phyloP scores from a whole-genome alignment of 2,888 invertebrate genomes.

The Incurvaria masculella region DNA sequence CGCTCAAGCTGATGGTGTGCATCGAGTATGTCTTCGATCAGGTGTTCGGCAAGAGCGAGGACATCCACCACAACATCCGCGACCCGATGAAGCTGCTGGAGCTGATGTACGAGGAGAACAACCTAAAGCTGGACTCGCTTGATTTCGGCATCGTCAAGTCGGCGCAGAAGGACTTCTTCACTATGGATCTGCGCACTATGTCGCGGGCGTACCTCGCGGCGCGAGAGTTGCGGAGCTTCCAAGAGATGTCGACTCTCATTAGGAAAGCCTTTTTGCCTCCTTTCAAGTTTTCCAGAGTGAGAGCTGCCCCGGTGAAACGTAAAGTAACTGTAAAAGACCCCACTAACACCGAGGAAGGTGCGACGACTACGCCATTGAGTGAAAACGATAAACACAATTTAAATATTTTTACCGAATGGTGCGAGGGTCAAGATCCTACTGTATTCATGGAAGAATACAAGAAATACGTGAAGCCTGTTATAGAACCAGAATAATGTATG shows the following conservation, averaged over 20 bases:
- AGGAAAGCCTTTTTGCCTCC: constrained; percentile 45
- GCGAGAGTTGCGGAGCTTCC: constrained; percentile 38
- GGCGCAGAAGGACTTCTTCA: constrained; percentile 40
- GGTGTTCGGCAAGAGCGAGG: constrained; percentile 46
- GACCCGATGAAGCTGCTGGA: constrained; percentile 50
- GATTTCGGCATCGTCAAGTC: constrained; percentile 44
- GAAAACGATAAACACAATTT: constrained; percentile 36
- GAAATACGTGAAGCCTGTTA: constrained; percentile 32
- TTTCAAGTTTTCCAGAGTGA: constrained; percentile 29
- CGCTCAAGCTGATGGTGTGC: constrained; percentile 43
- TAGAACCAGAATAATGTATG: too few relatives aligned
- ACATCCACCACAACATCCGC: constrained; percentile 39
- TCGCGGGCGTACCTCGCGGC: constrained; percentile 39
- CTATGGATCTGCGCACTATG: constrained; percentile 45
- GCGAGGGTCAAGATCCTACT: constrained; percentile 38
- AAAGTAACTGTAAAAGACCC: constrained; percentile 29
- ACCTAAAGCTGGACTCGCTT: constrained; percentile 38
- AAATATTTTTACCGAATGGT: constrained; percentile 43
- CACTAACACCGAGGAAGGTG: constrained; percentile 20
- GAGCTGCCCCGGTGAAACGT: constrained; percentile 25
- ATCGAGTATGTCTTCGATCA: constrained; percentile 49
- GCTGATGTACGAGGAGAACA: constrained; percentile 46
- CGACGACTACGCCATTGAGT: constrained; percentile 29
- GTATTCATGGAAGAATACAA: constrained; percentile 37
- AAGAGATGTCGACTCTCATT: constrained; percentile 45